These are phyloP conservation scores for Pelochelys cantorii DNA, from an alignment of 2,797 vertebrate species.

Conservation along the genomic window DNA sequence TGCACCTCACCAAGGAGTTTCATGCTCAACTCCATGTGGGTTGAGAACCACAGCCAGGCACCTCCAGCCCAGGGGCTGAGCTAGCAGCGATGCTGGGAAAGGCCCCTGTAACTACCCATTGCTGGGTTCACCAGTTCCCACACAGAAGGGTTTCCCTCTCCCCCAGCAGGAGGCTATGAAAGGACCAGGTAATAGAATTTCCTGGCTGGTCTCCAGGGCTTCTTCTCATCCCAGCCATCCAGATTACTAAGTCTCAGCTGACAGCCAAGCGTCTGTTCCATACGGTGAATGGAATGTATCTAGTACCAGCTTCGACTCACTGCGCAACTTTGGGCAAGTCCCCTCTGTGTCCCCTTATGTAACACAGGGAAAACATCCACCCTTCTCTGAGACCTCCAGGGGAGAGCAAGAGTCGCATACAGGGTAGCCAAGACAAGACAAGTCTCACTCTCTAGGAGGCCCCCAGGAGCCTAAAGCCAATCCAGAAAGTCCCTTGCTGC, in stretches of 20 bases:
- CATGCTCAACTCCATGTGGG: too few species aligned
- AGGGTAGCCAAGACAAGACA: background rate
- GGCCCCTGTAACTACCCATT: rapidly evolving
- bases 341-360: background rate
- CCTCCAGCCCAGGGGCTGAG: rapidly evolving
- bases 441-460: background rate
- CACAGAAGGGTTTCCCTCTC: background rate
- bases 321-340: background rate
- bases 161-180: background rate
- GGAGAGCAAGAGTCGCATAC: background rate
- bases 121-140: rapidly evolving
- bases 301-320: background rate
- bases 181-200: background rate
- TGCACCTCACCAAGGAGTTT: background rate
- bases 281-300: background rate
- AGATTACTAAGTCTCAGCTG: background rate
- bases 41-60: background rate
- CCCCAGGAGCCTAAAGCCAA: background rate
- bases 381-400: background rate
- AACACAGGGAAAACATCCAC: background rate
- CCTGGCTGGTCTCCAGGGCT: background rate
- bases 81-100: rapidly evolving
- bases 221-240: background rate
- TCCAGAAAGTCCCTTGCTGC: background rate
- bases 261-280: background rate